Conservation (phyloP, 35 echinoderm and acorn worm genomes). For the Diadema setosum region DNA sequence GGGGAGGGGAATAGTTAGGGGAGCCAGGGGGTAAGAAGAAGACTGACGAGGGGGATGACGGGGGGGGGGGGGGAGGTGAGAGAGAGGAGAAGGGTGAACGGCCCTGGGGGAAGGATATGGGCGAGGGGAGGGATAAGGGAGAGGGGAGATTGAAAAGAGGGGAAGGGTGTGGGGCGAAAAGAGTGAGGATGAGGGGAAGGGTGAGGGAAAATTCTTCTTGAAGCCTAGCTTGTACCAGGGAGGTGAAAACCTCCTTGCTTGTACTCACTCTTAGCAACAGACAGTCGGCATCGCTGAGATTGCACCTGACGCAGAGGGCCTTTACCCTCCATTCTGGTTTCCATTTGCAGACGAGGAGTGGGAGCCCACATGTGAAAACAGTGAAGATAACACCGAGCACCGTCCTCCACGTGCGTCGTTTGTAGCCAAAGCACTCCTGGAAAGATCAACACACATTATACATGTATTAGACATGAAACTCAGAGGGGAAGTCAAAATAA, state of each 20-base stretch:
- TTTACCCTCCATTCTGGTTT: conserved; percentile 90
- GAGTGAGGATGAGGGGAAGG: background rate
- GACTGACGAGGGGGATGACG: too few species aligned
- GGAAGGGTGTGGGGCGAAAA: background rate
- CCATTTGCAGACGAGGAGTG: conserved; percentile 77
- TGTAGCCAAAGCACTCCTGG: conserved; percentile 87
- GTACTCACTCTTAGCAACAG: conserved; percentile 65
- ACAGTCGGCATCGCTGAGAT: conserved; percentile 63
- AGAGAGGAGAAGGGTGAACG: too few species aligned
- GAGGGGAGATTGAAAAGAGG: background rate
- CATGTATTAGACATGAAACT: too few species aligned
- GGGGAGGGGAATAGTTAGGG: too few species aligned
- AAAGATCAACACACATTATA: too few species aligned
- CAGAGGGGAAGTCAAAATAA: too few species aligned
- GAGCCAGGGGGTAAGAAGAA: too few species aligned
- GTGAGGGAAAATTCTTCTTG: background rate
- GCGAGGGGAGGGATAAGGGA: too few species aligned
- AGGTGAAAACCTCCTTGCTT: background rate
- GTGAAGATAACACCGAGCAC: conserved; percentile 47
- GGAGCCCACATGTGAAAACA: conserved; percentile 54
- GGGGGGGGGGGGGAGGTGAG: too few species aligned
- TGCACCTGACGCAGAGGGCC: conserved; percentile 61
- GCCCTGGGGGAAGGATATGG: too few species aligned
- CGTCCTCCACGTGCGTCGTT: conserved; percentile 17
- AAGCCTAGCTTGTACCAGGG: background rate